Base-by-base conservation (phyloP, 2,888 invertebrate genomes). In the Apoderus coryli region DNA sequence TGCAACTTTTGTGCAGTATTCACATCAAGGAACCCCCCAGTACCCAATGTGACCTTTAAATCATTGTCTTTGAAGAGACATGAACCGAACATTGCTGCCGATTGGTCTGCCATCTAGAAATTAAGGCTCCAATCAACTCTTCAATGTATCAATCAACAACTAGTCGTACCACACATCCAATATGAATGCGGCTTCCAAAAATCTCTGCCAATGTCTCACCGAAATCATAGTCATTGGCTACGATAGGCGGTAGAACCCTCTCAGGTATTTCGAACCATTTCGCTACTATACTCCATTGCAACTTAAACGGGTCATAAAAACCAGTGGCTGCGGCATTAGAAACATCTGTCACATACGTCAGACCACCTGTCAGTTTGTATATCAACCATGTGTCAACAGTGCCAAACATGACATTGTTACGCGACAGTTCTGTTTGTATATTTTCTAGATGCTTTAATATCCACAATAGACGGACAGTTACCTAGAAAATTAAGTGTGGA, bases 351-450 rank as follows among this genome's bases (percentile, higher is more conserved):
- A 85, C 72, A 55, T 85, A 84, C 14, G 69, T 52, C 44, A 58
- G 61, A 4, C 64, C 61, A 31, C 60, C 64, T 2, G 72, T 79
- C 29, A 92, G 61, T 62, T 80, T 84, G 61, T 88, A 78, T 31
- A 93, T 53, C 27, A 96, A 64, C 90, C 92, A 98, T 0, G 90
- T 85, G 52, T 96, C 96, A 31, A 96, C 62, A 2, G 89, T 82
- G 4, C 90, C 85, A 56, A 86, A 82, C 55, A 78, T 67, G 1
- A 79, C 78, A 40, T 74, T 67, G 22, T 74, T 69, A 27, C 61
- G 59, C 37, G 59, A 54, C 4, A 75, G 59, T 2, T 78, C 80
- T 40, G 66, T 59, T 48, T 71, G 69, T 36, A 92, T 61, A 26
- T 68, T 67, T 7, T 70, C 60, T 35, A 81, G 66, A 47, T 86